Evolutionary conservation across 1,140 invertebrate genomes (phyloP), one percentile per base, ranked within the genome.

Genomic region (Potamilus streckersoni): DNA sequence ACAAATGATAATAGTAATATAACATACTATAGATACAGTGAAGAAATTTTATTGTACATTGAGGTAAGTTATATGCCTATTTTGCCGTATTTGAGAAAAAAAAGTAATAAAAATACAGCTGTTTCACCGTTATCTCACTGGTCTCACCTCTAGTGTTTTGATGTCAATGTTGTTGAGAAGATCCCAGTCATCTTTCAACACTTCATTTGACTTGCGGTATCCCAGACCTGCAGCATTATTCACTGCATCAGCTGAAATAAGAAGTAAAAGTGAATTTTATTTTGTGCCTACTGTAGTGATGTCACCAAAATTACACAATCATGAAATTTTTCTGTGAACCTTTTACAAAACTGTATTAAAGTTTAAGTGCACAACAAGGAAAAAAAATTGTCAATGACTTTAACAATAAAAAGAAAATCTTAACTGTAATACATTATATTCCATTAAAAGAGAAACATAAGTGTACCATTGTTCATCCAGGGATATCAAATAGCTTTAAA

Each of bases 191-290:
- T 89, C 83, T 56, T 92, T 90, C 55, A 95, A 95, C 58, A 94
- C 89, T 59, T 93, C 90, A 83, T 94, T 92, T 82, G 94, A 96
- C 0, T 96, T 96, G 85, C 93, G 94, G 88, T 96, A 98, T 16
- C 97, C 97, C 78, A 98, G 92, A 2, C 97, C 97, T 14, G 95
- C 95, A 85, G 96, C 95, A 89, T 98, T 98, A 88, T 96, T 98
- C 80, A 98, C 95, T 1, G 95, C 95, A 89, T 99, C 97, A 15
- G 95, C 96, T 90, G 83, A 79, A 84, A 83, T 59, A 63, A 17
- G 65, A 65, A 12, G 17, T 0, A 73, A 62, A 62, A 62, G 60
- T 62, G 19, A 23, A n/a, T 62, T 19, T 62, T 62, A 12, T 62
- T 62, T 14, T 62, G 8, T 14, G 23, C 23, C 23, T n/a, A 19